Evolutionary conservation across 2,888 invertebrate species (phyloP).

Genomic region (Hesperia comma): DNA sequence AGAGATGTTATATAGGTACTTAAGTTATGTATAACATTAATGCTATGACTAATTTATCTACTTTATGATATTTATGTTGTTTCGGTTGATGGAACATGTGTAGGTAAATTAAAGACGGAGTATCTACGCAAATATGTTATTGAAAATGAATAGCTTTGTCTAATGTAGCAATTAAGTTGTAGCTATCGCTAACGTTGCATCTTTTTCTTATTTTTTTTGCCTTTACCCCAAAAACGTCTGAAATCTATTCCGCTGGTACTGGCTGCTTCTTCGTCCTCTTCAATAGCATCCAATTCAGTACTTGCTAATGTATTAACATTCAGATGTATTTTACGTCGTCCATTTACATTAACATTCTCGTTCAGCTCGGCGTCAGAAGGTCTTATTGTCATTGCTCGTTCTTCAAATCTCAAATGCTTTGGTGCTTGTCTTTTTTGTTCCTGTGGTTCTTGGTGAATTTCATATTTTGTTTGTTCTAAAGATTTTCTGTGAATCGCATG

Average conservation of each 20-base stretch:
- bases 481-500: neutral
- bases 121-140: too few relatives aligned
- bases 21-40: too few relatives aligned
- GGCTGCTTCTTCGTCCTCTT: constrained; percentile 47
- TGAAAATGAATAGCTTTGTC: too few relatives aligned
- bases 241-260: constrained; percentile 52
- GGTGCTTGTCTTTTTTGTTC: constrained; percentile 23
- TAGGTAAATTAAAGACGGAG: too few relatives aligned
- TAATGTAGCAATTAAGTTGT: too few relatives aligned
- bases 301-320: neutral
- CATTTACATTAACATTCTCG: constrained; percentile 36
- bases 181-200: constrained; percentile 23
- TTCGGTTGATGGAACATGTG: too few relatives aligned
- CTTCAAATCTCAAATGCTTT: constrained; percentile 65
- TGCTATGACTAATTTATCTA: too few relatives aligned
- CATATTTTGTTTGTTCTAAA: constrained; percentile 17
- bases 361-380: constrained; percentile 39
- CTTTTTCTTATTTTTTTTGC: constrained; percentile 54
- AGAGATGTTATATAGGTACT: too few relatives aligned
- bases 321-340: neutral
- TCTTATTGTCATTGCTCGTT: constrained; percentile 52
- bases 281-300: constrained; percentile 43
- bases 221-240: constrained; percentile 59
- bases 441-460: constrained; percentile 39
- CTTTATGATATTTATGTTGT: too few relatives aligned